These are phyloP conservation scores for Cervus canadensis DNA, from an alignment of 2,113 vertebrate genomes.

Conservation along the genomic window DNA sequence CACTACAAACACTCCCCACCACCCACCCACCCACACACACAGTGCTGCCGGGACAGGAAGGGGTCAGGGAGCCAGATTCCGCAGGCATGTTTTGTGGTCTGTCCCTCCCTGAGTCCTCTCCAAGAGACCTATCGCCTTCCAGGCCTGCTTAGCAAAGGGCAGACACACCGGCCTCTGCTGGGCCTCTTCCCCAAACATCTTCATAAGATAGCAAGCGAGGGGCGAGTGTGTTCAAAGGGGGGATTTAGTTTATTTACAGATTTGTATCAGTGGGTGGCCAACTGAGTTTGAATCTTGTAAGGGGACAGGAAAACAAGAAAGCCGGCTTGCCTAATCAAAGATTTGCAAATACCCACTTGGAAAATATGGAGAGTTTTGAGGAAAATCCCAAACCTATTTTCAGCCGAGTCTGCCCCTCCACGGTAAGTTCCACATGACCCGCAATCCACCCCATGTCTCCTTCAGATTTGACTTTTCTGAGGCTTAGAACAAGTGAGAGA, in stretches of 20 bases:
- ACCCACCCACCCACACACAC: background rate
- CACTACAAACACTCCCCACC: background rate
- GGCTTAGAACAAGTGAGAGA: background rate
- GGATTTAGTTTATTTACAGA: constrained; percentile 69
- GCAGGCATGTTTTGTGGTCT: background rate
- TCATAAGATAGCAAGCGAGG: constrained; percentile 56
- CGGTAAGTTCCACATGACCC: background rate
- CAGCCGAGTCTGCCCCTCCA: background rate
- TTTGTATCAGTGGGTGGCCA: constrained; percentile 44
- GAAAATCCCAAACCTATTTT: constrained; percentile 34
- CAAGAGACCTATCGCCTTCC: background rate
- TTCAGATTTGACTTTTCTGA: background rate
- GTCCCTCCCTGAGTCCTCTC: background rate
- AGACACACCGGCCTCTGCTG: background rate
- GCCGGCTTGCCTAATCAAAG: constrained; percentile 35
- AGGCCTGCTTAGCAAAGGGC: background rate
- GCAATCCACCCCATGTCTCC: background rate
- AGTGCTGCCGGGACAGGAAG: background rate
- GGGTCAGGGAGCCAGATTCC: background rate
- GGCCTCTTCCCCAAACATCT: constrained; percentile 49
- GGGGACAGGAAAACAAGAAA: constrained; percentile 27
- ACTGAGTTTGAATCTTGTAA: constrained; percentile 24
- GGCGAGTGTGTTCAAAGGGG: constrained; percentile 59
- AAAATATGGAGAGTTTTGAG: background rate
- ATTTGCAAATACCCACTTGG: background rate